Conservation (phyloP, 2,888 invertebrate species). For the Nasonia oneida region DNA sequence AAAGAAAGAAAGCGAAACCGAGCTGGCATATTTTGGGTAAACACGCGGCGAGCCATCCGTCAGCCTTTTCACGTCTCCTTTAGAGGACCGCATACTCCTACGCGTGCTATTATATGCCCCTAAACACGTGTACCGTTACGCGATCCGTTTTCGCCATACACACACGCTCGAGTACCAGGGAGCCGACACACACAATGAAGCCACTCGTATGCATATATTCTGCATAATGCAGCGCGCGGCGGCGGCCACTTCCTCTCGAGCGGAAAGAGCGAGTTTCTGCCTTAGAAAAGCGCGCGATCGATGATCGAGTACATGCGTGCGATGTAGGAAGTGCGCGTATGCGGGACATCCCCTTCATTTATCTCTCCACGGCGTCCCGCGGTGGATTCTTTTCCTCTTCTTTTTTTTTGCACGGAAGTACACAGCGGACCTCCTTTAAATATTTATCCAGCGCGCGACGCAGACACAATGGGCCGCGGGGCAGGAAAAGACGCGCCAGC, state of each 20-base stretch:
- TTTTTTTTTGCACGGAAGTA: slow-evolving; percentile 28
- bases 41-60: slow-evolving; percentile 62
- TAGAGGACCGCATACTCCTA: slow-evolving; percentile 13
- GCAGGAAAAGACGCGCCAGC: slow-evolving; percentile 49
- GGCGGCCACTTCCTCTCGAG: slow-evolving; percentile 33
- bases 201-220: slow-evolving; percentile 67
- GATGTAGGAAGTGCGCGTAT: slow-evolving; percentile 66
- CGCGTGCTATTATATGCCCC: slow-evolving; percentile 39
- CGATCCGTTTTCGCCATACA: slow-evolving; percentile 61
- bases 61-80: slow-evolving; percentile 38
- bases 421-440: slow-evolving; percentile 67
- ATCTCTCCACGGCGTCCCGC: slow-evolving; percentile 3
- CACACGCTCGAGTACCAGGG: slow-evolving; percentile 38
- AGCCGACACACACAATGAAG: background rate
- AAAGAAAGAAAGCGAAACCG: slow-evolving; percentile 61
- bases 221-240: slow-evolving; percentile 37
- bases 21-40: slow-evolving; percentile 69
- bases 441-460: slow-evolving; percentile 68
- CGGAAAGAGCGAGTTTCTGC: slow-evolving; percentile 52
- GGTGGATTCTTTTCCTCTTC: background rate
- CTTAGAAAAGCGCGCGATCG: slow-evolving; percentile 11
- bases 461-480: slow-evolving; percentile 48
- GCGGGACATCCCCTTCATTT: slow-evolving; percentile 36
- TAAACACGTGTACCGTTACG: slow-evolving; percentile 36
- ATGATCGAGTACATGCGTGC: slow-evolving; percentile 45